Evolutionary conservation across 2,888 invertebrate species (phyloP).

Genomic region (Fissipunctia ypsillon): DNA sequence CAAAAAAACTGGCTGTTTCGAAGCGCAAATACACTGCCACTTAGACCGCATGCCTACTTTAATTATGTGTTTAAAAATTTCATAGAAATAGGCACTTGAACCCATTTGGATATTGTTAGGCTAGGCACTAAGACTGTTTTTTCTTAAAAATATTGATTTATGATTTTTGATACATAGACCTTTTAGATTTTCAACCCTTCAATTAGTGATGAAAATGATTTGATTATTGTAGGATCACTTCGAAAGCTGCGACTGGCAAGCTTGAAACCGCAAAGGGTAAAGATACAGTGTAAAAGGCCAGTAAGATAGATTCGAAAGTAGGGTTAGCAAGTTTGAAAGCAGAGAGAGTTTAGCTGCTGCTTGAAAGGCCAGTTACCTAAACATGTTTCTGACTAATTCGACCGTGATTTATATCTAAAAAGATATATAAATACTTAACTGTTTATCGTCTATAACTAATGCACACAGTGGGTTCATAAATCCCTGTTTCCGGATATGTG

Average conservation of each 20-base stretch:
- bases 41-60: too few species aligned
- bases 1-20: too few species aligned
- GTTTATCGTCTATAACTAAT: background rate
- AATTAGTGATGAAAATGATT: background rate
- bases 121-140: too few species aligned
- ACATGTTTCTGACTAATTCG: background rate
- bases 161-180: too few species aligned
- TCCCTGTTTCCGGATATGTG: background rate
- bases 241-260: background rate
- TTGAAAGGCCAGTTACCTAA: background rate
- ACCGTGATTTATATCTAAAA: background rate
- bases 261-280: constrained; percentile 13
- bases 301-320: constrained; percentile 4
- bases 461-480: background rate
- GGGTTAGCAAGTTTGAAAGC: constrained; percentile 6
- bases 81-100: too few species aligned
- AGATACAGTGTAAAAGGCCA: background rate
- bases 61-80: too few species aligned
- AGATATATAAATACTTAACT: background rate
- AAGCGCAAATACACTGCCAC: too few species aligned
- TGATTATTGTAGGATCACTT: background rate
- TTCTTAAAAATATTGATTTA: too few species aligned
- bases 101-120: too few species aligned
- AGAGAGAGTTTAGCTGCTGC: background rate
- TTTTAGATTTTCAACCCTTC: too few species aligned